Conservation (phyloP, 2,888 invertebrate genomes). For the Ceramica pisi region DNA sequence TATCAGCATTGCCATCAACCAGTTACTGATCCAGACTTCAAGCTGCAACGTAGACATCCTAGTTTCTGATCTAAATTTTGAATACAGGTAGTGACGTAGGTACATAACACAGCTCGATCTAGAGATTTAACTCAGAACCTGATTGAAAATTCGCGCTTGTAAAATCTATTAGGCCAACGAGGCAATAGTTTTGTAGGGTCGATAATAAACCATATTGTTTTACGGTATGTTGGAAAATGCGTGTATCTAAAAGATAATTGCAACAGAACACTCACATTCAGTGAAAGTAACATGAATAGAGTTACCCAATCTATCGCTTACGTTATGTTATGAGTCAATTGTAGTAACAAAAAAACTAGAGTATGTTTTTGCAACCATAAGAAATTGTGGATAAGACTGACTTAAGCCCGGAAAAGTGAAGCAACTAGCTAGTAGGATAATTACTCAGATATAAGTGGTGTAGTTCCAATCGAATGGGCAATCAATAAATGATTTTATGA, state of each 20-base stretch:
- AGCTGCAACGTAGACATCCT: neutral
- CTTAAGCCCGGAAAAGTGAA: conserved; percentile 40
- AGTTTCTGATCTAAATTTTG: neutral
- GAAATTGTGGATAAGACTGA: conserved; percentile 6
- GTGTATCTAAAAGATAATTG: conserved; percentile 17
- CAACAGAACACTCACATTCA: conserved; percentile 18
- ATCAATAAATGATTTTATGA: neutral
- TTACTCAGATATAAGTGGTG: conserved; percentile 6
- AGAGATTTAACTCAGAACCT: neutral
- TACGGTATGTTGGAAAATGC: conserved; percentile 18
- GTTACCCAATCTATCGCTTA: conserved; percentile 39
- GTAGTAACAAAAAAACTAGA: conserved; percentile 34
- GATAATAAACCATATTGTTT: neutral
- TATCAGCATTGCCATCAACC: no score
- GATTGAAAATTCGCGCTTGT: neutral
- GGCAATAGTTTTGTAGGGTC: neutral
- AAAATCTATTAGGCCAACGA: neutral
- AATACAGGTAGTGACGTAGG: no score
- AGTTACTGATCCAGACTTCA: neutral
- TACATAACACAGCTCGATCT: no score
- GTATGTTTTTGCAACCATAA: conserved; percentile 40
- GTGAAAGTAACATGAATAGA: conserved; percentile 37
- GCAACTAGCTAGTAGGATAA: conserved; percentile 4
- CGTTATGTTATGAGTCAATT: conserved; percentile 11
- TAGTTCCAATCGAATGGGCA: conserved; percentile 5